Evolutionary conservation across 2,888 invertebrate species (phyloP).

Genomic region (Drosophila birchii): DNA sequence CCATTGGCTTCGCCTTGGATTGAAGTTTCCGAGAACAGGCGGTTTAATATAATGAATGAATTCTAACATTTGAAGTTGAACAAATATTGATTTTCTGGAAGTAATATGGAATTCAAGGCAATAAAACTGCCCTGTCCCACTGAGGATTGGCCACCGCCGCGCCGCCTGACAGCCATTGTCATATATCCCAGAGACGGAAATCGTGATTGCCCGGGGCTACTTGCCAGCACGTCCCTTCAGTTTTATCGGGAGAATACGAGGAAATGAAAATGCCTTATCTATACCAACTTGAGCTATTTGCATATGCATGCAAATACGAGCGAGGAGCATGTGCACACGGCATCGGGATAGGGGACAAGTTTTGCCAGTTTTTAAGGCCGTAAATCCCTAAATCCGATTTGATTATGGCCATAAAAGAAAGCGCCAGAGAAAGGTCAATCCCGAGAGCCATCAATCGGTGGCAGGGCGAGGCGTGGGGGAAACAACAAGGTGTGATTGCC

Average conservation of each 20-base stretch:
- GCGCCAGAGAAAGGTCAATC: slow-evolving; percentile 21
- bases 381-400: slow-evolving; percentile 35
- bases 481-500: slow-evolving; percentile 39
- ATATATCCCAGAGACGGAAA: slow-evolving; percentile 53
- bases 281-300: slow-evolving; percentile 34
- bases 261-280: slow-evolving; percentile 39
- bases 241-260: slow-evolving; percentile 53
- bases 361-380: slow-evolving; percentile 19
- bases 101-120: slow-evolving; percentile 40
- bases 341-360: slow-evolving; percentile 8
- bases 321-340: slow-evolving; percentile 11
- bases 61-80: slow-evolving; percentile 57
- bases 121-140: slow-evolving; percentile 58
- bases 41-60: slow-evolving; percentile 36
- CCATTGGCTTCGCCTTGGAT: neutral
- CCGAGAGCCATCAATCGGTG: slow-evolving; percentile 6
- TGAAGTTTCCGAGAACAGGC: neutral
- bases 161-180: slow-evolving; percentile 32
- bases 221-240: slow-evolving; percentile 37
- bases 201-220: slow-evolving; percentile 64
- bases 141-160: slow-evolving; percentile 30
- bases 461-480: neutral
- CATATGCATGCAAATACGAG: slow-evolving; percentile 31
- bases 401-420: slow-evolving; percentile 34
- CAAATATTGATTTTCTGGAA: slow-evolving; percentile 47